phyloP scores from a whole-genome alignment of 2,888 invertebrate genomes.

The Tetrapedia diversipes region DNA sequence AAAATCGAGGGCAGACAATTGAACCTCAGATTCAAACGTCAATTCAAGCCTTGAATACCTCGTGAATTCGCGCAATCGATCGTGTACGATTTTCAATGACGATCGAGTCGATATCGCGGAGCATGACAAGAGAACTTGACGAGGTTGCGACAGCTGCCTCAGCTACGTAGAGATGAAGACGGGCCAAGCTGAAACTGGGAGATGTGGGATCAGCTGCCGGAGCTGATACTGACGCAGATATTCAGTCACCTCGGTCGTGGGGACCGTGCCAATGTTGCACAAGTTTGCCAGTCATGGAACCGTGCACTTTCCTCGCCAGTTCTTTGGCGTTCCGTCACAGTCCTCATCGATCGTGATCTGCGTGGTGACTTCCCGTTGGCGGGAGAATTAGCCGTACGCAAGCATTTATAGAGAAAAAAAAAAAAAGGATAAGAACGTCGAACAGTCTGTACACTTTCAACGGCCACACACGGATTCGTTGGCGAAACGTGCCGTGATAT shows the following conservation, averaged over 20 bases:
- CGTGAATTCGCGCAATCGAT: conserved; percentile 22
- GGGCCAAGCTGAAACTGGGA: conserved; percentile 72
- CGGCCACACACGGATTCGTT: not conserved
- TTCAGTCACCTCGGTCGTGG: conserved; percentile 75
- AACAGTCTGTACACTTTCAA: not conserved
- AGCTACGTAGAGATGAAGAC: conserved; percentile 72
- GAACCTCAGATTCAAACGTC: not conserved
- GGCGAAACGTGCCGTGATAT: not conserved
- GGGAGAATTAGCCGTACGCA: conserved; percentile 75
- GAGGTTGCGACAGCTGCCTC: conserved; percentile 51
- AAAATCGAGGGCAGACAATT: not conserved
- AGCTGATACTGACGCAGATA: conserved; percentile 81
- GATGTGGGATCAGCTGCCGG: conserved; percentile 82
- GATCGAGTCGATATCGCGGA: conserved; percentile 39
- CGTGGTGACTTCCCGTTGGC: conserved; percentile 74
- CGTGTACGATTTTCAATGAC: conserved; percentile 43
- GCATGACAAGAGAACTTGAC: conserved; percentile 39
- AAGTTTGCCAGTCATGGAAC: conserved; percentile 78
- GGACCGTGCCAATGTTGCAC: conserved; percentile 76
- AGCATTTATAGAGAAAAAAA: not conserved
- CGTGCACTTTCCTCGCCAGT: conserved; percentile 76
- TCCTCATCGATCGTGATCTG: conserved; percentile 79
- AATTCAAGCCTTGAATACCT: conserved; percentile 17
- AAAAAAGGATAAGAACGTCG: no score
- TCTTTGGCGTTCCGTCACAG: conserved; percentile 79